A percentile compares a stretch with the other conserved stretches of the same genome.
These are phyloP conservation scores for Centropyge bicolor DNA, from an alignment of 2,797 vertebrate species.

Conservation along the genomic window DNA sequence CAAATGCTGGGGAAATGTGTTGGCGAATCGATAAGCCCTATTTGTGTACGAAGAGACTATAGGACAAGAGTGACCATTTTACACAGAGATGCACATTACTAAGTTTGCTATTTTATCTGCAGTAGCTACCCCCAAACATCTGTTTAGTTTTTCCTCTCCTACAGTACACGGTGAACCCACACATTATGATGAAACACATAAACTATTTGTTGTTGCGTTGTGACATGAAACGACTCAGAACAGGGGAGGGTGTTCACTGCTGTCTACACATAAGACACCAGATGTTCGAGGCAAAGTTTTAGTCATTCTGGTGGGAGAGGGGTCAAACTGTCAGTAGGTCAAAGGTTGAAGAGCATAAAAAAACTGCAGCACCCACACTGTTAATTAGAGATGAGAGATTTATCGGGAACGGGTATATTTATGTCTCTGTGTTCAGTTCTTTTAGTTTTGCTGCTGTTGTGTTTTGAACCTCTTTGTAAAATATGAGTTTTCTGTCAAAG, in stretches of 20 bases:
- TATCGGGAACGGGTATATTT: constrained; percentile 16
- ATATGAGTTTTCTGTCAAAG: constrained; percentile 30
- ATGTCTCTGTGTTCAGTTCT: constrained; percentile 4
- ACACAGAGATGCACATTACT: constrained; percentile 50
- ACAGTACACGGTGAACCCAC: constrained; percentile 55
- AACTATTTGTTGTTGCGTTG: constrained; percentile 68
- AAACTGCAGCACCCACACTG: constrained; percentile 40
- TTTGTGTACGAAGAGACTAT: constrained; percentile 69
- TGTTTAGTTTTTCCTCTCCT: constrained; percentile 50
- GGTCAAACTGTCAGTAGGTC: constrained; percentile 78
- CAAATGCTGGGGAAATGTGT: constrained; percentile 77
- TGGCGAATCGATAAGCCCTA: constrained; percentile 74
- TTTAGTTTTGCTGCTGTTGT: constrained; percentile 24
- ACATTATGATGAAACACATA: constrained; percentile 62
- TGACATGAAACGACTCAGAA: constrained; percentile 55
- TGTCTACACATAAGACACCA: constrained; percentile 50
- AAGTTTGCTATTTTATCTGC: constrained; percentile 61
- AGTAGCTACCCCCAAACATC: constrained; percentile 61
- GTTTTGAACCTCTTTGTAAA: constrained; percentile 37
- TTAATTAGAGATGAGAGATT: constrained; percentile 63
- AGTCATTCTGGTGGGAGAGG: constrained; percentile 62
- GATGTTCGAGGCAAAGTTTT: constrained; percentile 73
- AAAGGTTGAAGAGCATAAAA: constrained; percentile 66
- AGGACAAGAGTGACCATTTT: constrained; percentile 68
- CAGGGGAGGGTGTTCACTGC: constrained; percentile 36